Conservation (phyloP, 2,797 vertebrate genomes). For the Euphonia xanthogaster region DNA sequence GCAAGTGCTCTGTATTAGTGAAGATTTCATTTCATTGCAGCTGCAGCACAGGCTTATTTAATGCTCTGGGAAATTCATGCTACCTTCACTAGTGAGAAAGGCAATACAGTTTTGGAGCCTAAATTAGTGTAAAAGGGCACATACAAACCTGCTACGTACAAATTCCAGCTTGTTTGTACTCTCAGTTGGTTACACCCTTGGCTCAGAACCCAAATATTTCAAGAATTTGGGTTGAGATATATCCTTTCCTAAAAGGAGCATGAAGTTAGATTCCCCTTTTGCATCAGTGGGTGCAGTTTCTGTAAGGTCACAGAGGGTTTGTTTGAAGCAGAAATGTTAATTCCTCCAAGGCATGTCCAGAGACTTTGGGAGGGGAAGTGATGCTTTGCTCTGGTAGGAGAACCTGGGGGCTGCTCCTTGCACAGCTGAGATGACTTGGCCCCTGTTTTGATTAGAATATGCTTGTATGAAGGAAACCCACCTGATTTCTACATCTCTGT, state of each 20-base stretch:
- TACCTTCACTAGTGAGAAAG: not conserved
- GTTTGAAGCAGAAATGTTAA: not conserved
- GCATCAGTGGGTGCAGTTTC: constrained; percentile 19
- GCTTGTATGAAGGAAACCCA: not conserved
- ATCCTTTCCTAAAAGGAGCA: constrained; percentile 16
- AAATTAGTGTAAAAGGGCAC: constrained; percentile 1
- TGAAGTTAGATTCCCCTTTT: constrained; percentile 28
- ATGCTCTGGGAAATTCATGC: not conserved
- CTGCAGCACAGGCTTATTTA: not conserved
- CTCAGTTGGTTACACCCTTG: constrained; percentile 47
- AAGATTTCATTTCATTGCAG: not conserved
- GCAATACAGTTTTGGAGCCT: not conserved
- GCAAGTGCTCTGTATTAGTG: not conserved
- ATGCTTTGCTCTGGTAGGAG: not conserved
- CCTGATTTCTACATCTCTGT: not conserved
- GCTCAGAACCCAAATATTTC: constrained; percentile 41
- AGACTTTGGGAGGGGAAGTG: not conserved
- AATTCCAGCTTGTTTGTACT: constrained; percentile 61
- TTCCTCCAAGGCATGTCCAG: not conserved
- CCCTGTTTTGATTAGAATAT: not conserved
- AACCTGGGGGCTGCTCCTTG: not conserved
- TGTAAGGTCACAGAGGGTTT: not conserved
- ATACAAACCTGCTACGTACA: constrained; percentile 4
- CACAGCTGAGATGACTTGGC: not conserved
- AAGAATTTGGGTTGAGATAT: constrained; percentile 56